These are phyloP conservation scores for Zingel zingel DNA, from an alignment of 2,113 vertebrate species.

Conservation along the genomic window DNA sequence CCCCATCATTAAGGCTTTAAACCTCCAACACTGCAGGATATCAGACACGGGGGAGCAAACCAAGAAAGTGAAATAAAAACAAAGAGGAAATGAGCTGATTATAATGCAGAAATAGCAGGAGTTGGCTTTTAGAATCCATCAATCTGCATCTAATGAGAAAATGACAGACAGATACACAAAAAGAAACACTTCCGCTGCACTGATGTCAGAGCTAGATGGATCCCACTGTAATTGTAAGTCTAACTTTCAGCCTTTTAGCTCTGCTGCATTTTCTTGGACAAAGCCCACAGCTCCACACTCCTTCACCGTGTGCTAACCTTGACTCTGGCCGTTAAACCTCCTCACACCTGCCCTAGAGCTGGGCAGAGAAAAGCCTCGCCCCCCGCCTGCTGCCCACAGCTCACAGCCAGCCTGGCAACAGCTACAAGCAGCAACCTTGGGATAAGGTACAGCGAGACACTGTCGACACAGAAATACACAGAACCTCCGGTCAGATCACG, in stretches of 20 bases:
- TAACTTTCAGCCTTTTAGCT: constrained; percentile 50
- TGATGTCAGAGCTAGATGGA: constrained; percentile 9
- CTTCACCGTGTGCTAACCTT: constrained; percentile 66
- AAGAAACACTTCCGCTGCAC: constrained; percentile 18
- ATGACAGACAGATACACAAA: constrained; percentile 48
- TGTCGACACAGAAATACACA: constrained; percentile 62
- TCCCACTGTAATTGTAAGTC: constrained; percentile 11
- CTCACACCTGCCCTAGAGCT: constrained; percentile 69
- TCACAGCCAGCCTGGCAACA: constrained; percentile 70
- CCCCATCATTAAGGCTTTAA: constrained; percentile 68
- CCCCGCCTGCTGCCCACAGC: constrained; percentile 48
- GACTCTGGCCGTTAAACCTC: constrained; percentile 59
- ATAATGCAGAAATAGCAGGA: constrained; percentile 56
- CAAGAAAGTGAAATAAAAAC: constrained; percentile 49
- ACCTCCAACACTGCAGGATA: constrained; percentile 44
- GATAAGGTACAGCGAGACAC: constrained; percentile 66
- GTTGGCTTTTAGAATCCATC: constrained; percentile 59
- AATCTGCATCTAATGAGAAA: constrained; percentile 57
- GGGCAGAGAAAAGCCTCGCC: constrained; percentile 47
- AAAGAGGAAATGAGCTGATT: constrained; percentile 61
- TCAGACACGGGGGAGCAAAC: constrained; percentile 47
- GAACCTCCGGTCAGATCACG: constrained; percentile 63
- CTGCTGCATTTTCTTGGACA: constrained; percentile 33
- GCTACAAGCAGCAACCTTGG: constrained; percentile 71
- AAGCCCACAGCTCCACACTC: constrained; percentile 14